Base-by-base conservation (phyloP, 2,888 invertebrate genomes). In the Ectemnius lituratus region DNA sequence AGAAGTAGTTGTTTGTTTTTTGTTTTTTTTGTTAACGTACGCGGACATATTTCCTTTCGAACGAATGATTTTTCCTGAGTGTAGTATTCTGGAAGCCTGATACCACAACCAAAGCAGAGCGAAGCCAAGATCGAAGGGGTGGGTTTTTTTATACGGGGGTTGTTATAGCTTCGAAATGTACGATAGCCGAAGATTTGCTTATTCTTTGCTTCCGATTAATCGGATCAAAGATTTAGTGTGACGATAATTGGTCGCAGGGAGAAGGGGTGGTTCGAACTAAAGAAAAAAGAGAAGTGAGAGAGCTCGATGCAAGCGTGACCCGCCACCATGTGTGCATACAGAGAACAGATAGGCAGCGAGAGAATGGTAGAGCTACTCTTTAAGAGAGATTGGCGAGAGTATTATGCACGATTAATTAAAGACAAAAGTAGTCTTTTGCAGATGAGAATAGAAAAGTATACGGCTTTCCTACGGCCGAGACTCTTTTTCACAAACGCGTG, bases 291-390 rank as follows among this genome's bases (percentile, higher is more conserved):
- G 70, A 52, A 45, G n/a, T 46, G 68, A 71, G 49, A 62, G 74
- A 74, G 70, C 46, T 49, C 59, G 64, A 64, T 79, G 81, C 85
- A 88, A 89, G 88, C 88, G 85, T 87, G 85, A 88, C 86, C 89
- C 89, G 85, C 87, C 88, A 84, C 87, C 88, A 83, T 84, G 84
- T 81, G 85, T 84, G 84, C 84, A 81, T 78, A 78, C 67, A 78
- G 73, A 73, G 80, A 76, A 82, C 76, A 73, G 52, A 52, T 14
- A 52, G 52, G 52, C 14, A 52, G 52, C 16, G 16, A 16, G 52
- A 52, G 16, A 52, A 52, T 16, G n/a, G 14, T 23, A 23, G 23
- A 23, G 23, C 23, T 23, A 23, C 23, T 23, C 23, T 23, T 23
- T 14, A 52, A 52, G 52, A 52, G 16, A 52, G 37, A 37, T 23